Base-by-base conservation (phyloP, 1,140 invertebrate species). In the Radopholus similis region DNA sequence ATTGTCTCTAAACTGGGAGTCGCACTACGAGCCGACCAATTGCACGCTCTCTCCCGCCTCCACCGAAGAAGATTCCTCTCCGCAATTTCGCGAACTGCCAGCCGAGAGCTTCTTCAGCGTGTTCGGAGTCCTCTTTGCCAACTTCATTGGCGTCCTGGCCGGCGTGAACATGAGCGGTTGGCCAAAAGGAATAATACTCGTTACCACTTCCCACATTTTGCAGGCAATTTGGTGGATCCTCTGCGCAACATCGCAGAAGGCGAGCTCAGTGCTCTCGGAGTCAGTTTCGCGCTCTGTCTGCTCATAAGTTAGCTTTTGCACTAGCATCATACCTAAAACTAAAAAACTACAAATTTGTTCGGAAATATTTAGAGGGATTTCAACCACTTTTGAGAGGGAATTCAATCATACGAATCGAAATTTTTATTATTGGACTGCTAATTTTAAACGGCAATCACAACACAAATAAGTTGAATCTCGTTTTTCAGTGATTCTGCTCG, bases 101-200 rank as follows among this genome's bases (percentile, higher is more conserved):
- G 23, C 68, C 77, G 83, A 77, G 71, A 90, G 87, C 63, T 93
- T 91, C 90, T 94, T 94, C 82, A 90, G 89, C 15, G 90, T 93
- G 51, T 92, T 93, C 84, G 92, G 91, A 42, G 90, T 95, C n/a
- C 93, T 94, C 84, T 92, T 95, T 85, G 90, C 93, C 56, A 91
- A 93, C 53, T 88, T 95, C 58, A 91, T 92, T 63, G 92, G 92
- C 28, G 91, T 97, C 53, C 86, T 97, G 65, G 92, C 93, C 47
- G 94, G 94, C 47, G 91, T 38, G 13, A 18, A 21, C 26, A 40
- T 21, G n/a, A 1, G 23, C 4, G n/a, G 35, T 59, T 26, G 47
- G n/a, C 15, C 26, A 11, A 59, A 21, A 15, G 13, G 23, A 63
- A 23, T 23, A 11, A n/a, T 26, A 8, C 18, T 13, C 40, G 21